phyloP scores from a whole-genome alignment of 1,140 invertebrate genomes.

The Triops cancriformis region DNA sequence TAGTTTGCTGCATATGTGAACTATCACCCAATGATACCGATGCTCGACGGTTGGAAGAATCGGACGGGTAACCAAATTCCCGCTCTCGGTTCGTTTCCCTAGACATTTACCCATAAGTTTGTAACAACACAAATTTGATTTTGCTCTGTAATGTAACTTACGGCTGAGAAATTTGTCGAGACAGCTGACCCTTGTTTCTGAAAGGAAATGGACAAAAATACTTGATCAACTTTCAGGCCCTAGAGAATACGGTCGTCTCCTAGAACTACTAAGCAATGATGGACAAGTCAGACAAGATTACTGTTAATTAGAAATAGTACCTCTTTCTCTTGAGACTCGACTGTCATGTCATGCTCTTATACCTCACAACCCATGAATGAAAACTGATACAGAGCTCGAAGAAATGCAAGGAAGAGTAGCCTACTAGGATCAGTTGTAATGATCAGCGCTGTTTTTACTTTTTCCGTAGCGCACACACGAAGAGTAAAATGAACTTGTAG shows the following conservation, averaged over 20 bases:
- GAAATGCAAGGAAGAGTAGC: background rate
- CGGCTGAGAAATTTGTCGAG: slow-evolving; percentile 27
- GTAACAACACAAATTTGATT: background rate
- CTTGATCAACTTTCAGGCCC: background rate
- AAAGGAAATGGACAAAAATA: background rate
- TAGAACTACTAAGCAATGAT: background rate
- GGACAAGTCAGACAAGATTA: background rate
- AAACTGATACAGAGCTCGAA: background rate
- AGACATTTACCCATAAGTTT: background rate
- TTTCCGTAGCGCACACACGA: too few species aligned
- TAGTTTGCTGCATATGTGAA: slow-evolving; percentile 17
- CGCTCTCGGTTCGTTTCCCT: slow-evolving; percentile 24
- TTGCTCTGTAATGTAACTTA: slow-evolving; percentile 22
- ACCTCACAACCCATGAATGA: too few species aligned
- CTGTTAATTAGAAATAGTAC: background rate
- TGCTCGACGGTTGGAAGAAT: slow-evolving; percentile 24
- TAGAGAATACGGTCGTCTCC: background rate
- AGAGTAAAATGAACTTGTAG: too few species aligned
- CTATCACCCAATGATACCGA: slow-evolving; percentile 24
- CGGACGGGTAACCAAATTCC: slow-evolving; percentile 16
- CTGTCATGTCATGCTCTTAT: background rate
- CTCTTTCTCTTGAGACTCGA: background rate
- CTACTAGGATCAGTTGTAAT: background rate
- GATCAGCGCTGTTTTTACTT: too few species aligned
- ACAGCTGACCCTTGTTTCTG: slow-evolving; percentile 23